These are phyloP conservation scores for Stomatorhinus ivindoensis DNA, from an alignment of 2,113 vertebrate species.

Conservation along the genomic window DNA sequence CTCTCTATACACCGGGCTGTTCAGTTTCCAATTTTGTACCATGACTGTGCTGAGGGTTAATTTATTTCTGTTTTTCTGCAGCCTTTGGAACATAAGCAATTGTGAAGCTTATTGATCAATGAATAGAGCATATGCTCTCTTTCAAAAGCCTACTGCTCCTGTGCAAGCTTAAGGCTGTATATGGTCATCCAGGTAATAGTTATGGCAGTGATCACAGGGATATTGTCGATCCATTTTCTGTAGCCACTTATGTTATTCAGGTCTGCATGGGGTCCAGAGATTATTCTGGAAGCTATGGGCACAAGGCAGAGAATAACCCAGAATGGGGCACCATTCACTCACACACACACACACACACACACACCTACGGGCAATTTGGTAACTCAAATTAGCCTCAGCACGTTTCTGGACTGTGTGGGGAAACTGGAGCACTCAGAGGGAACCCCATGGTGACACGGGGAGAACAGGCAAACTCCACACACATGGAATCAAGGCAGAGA, in stretches of 20 bases:
- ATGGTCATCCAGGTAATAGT: background rate
- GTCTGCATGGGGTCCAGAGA: background rate
- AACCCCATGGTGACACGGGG: too few relatives aligned
- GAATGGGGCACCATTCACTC: background rate
- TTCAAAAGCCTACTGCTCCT: background rate
- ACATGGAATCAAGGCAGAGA: too few relatives aligned
- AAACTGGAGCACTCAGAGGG: too few relatives aligned
- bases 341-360: background rate
- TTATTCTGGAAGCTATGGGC: background rate
- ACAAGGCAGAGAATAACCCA: background rate
- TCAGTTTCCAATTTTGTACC: background rate
- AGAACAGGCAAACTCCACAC: too few relatives aligned
- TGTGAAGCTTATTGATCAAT: background rate
- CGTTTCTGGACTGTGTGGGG: too few relatives aligned
- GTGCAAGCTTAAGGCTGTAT: background rate
- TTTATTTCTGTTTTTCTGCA: background rate
- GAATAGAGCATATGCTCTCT: background rate
- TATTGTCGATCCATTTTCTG: background rate
- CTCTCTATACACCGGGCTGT: background rate
- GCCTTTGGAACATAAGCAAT: background rate
- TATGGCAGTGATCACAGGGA: background rate
- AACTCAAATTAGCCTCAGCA: background rate
- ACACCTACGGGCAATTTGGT: background rate
- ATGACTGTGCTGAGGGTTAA: background rate
- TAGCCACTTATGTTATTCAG: background rate